A percentile compares a stretch with the other conserved stretches of the same genome.
phyloP scores from a whole-genome alignment of 2,113 vertebrate genomes.

The Danionella cerebrum region DNA sequence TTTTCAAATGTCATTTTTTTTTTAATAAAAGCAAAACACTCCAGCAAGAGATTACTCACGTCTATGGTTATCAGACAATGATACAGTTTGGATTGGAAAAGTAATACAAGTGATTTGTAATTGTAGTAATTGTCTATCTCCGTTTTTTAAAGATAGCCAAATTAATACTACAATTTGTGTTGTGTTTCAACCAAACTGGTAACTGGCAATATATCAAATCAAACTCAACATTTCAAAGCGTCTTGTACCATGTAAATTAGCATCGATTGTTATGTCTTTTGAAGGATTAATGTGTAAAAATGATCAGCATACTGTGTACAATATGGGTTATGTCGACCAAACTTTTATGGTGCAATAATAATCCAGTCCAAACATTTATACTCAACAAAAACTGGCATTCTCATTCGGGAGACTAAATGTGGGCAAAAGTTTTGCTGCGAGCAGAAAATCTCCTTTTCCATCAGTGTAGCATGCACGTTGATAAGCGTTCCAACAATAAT shows the following conservation, averaged over 20 bases:
- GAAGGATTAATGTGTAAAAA: not conserved
- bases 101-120: too few relatives aligned
- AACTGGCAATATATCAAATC: too few relatives aligned
- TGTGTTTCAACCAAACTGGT: too few relatives aligned
- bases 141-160: too few relatives aligned
- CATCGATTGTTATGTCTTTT: too few relatives aligned
- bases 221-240: not conserved
- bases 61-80: too few relatives aligned
- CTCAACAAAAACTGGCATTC: not conserved
- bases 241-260: not conserved
- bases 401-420: not conserved
- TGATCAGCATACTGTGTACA: not conserved
- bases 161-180: too few relatives aligned
- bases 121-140: too few relatives aligned
- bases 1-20: too few relatives aligned
- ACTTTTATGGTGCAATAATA: not conserved
- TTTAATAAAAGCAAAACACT: too few relatives aligned
- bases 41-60: too few relatives aligned
- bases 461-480: not conserved
- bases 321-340: not conserved
- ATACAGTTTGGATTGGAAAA: too few relatives aligned
- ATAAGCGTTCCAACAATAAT: constrained; percentile 14
- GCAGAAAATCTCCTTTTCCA: not conserved
- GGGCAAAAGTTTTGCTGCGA: constrained; percentile 1
- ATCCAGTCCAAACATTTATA: not conserved